Evolutionary conservation across 2,113 vertebrate species (phyloP), one percentile per base, ranked within the genome.

Genomic region (Agapornis roseicollis): DNA sequence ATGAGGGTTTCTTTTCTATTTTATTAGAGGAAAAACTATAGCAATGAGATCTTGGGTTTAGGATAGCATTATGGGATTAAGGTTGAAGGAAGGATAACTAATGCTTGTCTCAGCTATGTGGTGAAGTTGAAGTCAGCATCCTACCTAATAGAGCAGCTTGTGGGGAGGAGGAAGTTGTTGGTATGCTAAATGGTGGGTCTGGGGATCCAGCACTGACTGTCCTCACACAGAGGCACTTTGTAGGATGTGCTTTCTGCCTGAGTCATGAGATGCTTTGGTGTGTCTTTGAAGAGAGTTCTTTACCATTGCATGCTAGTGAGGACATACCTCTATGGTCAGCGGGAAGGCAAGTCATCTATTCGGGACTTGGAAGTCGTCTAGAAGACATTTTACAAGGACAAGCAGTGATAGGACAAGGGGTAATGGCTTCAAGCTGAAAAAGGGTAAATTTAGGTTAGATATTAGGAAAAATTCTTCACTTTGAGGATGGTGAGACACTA

Each of bases 221-320:
- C 22, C 22, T 81, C 22, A 11, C 20, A 4, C 13, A 37, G 47
- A 42, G 33, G 9, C 3, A 22, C n/a, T 46, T 37, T 2, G 3
- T 33, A 13, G 46, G n/a, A 31, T 50, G 22, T 2, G 1, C 1
- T 3, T 5, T 42, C 44, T 53, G 6, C n/a, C 28, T 16, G 52
- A 65, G 66, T 19, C 29, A 8, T 22, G 19, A 15, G 18, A 8
- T 44, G 15, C 15, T 78, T 77, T 41, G 27, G 2, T 2, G 2
- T 42, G 25, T 44, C 28, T 33, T 80, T 33, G 49, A 44, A 42
- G 46, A 56, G 55, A 72, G 11, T 6, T 47, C 41, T 76, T 78
- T n/a, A 17, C 11, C 0, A 0, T n/a, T 12, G 17, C 7, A 10
- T 6, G 9, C n/a, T 49, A 19, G 24, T 4, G 7, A 58, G 44